Evolutionary conservation across 2,113 vertebrate species (phyloP), one percentile per base, ranked within the genome.

Genomic region (Lanius collurio): DNA sequence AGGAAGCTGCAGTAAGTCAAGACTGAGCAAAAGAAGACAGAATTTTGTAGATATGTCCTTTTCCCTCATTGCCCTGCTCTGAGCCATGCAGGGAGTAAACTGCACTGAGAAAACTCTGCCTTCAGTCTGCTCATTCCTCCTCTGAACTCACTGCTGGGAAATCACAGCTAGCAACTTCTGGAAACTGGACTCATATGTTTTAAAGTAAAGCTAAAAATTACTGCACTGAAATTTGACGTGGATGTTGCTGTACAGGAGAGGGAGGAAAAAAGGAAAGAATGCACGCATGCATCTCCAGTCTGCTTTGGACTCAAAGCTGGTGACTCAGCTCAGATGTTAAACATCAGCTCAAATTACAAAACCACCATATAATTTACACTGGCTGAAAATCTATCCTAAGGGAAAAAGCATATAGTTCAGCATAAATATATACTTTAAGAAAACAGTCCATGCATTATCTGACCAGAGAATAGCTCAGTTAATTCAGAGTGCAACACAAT

Each of bases 281-380:
- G 7, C 18, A 20, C 0, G 0, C 27, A 33, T 13, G 59, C 50
- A 53, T 47, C 22, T 59, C 41, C 35, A 67, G 21, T 27, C 81
- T 95, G 63, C 81, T 94, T 75, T 80, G 53, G 64, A 93, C n/a
- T 87, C 35, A 59, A 63, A 90, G 79, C 44, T 79, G 68, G 85
- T 92, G 91, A 96, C 91, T 97, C 94, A 97, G 64, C 75, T 97
- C 91, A 92, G 75, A 96, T 77, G 96, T 69, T 96, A 79, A 95
- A 83, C 82, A 74, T 89, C 93, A 76, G 71, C 93, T 93, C 65
- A 62, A 60, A 94, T 93, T 93, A 91, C 60, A 90, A 96, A 98
- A 80, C 57, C 82, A 91, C 44, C 41, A 71, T 68, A 65, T 64
- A 94, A 93, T 93, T 87, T 96, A 95, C 59, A 95, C 94, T 67